Base-by-base conservation (phyloP, 2,113 vertebrate species). In the Pedetes capensis region DNA sequence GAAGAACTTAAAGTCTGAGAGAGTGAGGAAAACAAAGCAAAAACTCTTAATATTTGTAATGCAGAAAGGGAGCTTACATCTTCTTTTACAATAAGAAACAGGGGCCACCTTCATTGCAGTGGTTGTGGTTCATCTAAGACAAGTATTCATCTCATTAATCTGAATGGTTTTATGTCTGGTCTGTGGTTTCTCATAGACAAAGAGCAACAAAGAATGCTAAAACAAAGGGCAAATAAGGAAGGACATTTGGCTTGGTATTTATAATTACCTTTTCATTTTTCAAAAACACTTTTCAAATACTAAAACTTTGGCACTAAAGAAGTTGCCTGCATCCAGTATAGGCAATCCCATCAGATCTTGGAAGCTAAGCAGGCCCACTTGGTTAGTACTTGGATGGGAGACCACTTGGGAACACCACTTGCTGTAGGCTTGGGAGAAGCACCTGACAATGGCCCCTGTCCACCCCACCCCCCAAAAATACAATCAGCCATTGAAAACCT, bases 1-100 rank as follows among this genome's bases (percentile, higher is more conserved):
- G 61, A 82, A 83, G 75, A 9, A 42, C 89, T 95, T 34, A 93
- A 94, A 97, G 75, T 91, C 91, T 93, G 87, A 95, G 95, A 98
- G 90, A 39, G 91, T 53, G 93, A 71, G 75, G 93, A 97, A 96
- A 6, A 11, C n/a, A 71, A 61, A 96, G 23, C 95, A 96, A 97
- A 96, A 97, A 37, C 90, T 96, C 42, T 91, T 95, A 96, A 93
- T 93, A 57, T 64, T 92, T 78, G 75, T 78, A 97, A 96, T 57
- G 42, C 90, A 96, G 92, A 94, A 95, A 90, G 57, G 57, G 53
- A 86, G 49, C 81, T 97, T 95, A 90, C 89, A 80, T 96, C 96
- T 97, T 61, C 66, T 94, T 95, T 86, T 93, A 49, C 91, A 87
- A 82, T 66, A 96, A 97, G 94, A 95, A 97, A 96, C 97, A 79